These are phyloP conservation scores for Caenorhabditis angaria DNA, from an alignment of 2,888 invertebrate genomes.

Conservation along the genomic window DNA sequence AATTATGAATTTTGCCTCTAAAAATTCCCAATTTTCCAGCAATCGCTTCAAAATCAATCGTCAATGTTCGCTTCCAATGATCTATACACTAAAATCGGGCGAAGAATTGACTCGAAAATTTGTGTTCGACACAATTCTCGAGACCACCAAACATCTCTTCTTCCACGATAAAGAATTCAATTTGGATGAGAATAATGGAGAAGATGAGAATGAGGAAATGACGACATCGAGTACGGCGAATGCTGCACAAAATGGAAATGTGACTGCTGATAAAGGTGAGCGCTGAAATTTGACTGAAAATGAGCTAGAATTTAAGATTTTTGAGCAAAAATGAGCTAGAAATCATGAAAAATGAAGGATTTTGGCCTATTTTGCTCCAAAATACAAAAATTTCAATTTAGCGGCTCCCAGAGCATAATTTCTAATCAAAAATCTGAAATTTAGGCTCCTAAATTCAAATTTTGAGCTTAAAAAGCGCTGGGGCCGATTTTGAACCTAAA, in stretches of 20 bases:
- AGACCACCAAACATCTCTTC: conserved; percentile 19
- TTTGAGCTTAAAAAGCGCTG: too few relatives aligned
- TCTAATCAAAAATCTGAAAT: too few relatives aligned
- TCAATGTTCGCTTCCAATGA: conserved; percentile 33
- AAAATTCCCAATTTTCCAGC: conserved; percentile 18
- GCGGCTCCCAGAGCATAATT: too few relatives aligned
- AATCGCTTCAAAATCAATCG: conserved; percentile 30
- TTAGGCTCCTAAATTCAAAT: too few relatives aligned
- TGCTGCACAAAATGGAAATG: not conserved
- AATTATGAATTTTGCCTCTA: too few relatives aligned
- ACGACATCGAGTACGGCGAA: not conserved
- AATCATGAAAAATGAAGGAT: too few relatives aligned
- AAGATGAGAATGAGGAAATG: not conserved
- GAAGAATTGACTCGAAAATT: conserved; percentile 18
- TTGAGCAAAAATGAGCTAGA: too few relatives aligned
- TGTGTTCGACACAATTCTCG: conserved; percentile 11
- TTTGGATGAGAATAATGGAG: conserved; percentile 4
- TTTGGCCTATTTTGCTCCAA: too few relatives aligned
- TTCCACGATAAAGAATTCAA: conserved; percentile 11
- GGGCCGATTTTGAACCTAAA: too few relatives aligned
- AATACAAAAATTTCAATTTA: too few relatives aligned
- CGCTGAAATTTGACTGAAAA: not conserved
- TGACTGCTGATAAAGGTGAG: too few relatives aligned
- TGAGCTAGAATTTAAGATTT: too few relatives aligned
- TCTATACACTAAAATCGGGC: conserved; percentile 26